These are phyloP conservation scores for Pseudorectes ferrugineus DNA, from an alignment of 2,113 vertebrate species.

Conservation along the genomic window DNA sequence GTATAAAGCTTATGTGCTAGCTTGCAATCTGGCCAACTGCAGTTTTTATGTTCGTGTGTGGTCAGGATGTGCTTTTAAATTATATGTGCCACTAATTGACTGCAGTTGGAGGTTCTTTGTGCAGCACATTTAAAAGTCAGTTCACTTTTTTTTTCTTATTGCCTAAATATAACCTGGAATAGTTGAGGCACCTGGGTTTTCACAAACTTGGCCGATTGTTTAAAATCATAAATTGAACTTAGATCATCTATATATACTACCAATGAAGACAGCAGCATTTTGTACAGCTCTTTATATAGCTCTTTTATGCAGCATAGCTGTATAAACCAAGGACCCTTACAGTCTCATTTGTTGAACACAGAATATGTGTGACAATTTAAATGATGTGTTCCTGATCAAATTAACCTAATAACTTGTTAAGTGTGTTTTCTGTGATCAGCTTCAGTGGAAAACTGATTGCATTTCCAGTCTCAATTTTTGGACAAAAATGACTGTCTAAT, in stretches of 20 bases:
- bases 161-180: not conserved
- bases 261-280: not conserved
- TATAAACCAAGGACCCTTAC: not conserved
- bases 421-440: not conserved
- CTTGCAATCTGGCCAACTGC: not conserved
- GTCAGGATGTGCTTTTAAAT: not conserved
- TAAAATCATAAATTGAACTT: not conserved
- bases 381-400: not conserved
- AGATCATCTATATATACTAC: not conserved
- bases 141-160: not conserved
- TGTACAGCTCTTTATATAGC: not conserved
- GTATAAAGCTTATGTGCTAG: not conserved
- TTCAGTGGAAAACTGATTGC: not conserved
- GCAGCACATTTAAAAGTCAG: not conserved
- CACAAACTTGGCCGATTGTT: not conserved
- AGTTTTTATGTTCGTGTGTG: not conserved
- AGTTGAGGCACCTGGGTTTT: not conserved
- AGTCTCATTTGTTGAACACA: not conserved
- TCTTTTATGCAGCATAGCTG: not conserved
- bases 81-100: not conserved
- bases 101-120: not conserved
- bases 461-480: not conserved
- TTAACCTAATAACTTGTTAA: not conserved
- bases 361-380: not conserved
- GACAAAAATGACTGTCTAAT: not conserved